These are phyloP conservation scores for Coleophora flavipennella DNA, from an alignment of 2,888 invertebrate genomes.

Conservation along the genomic window DNA sequence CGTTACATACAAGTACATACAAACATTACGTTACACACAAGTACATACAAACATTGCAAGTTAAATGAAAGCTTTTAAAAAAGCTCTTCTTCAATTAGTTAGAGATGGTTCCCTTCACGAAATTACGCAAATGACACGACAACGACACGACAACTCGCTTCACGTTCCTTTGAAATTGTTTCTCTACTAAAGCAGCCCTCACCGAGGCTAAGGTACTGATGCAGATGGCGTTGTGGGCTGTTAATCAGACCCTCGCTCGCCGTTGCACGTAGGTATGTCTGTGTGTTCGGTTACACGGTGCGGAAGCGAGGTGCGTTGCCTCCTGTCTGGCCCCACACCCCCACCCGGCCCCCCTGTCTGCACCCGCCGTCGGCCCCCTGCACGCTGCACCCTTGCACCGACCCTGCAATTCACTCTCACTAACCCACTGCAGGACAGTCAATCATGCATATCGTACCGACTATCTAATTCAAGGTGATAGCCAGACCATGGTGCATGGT, in stretches of 20 bases:
- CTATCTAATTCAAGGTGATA: constrained; percentile 56
- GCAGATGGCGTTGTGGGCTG: constrained; percentile 15
- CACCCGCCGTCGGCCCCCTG: constrained; percentile 24
- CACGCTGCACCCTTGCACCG: constrained; percentile 28
- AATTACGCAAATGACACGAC: no score
- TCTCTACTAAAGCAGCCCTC: constrained; percentile 5
- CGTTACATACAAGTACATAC: no score
- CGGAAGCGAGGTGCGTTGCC: constrained; percentile 65
- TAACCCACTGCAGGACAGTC: constrained; percentile 70
- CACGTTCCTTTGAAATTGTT: constrained; percentile 6
- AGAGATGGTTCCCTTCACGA: no score
- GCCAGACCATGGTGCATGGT: no score
- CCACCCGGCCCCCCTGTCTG: constrained; percentile 50
- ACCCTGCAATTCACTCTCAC: constrained; percentile 68
- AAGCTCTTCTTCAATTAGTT: no score
- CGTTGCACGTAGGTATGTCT: constrained; percentile 36
- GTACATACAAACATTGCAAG: no score
- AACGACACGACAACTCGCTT: no score
- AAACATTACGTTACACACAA: no score
- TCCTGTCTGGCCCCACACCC: constrained; percentile 68
- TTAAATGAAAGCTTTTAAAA: no score
- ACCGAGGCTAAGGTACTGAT: constrained; percentile 10
- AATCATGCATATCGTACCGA: constrained; percentile 58
- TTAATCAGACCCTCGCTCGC: constrained; percentile 29
- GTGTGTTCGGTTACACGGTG: constrained; percentile 38